Conservation (phyloP, 2,113 vertebrate species). For the Phaetusa simplex region DNA sequence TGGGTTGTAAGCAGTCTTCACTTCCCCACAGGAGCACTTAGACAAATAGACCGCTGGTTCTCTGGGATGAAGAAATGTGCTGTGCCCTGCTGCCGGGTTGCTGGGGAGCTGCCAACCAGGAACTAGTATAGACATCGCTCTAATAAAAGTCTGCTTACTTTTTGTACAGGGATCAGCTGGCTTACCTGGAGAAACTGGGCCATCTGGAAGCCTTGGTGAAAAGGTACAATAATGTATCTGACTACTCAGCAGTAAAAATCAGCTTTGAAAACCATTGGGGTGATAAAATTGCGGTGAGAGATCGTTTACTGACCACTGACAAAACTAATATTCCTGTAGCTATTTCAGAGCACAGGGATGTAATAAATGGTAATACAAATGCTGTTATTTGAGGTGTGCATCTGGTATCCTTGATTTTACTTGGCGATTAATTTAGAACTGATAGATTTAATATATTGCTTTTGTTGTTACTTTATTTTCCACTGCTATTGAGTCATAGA, state of each 20-base stretch:
- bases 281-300: not conserved
- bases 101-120: not conserved
- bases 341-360: not conserved
- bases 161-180: slow-evolving; percentile 84
- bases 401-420: not conserved
- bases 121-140: not conserved
- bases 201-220: slow-evolving; percentile 86
- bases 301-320: not conserved
- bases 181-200: slow-evolving; percentile 85
- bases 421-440: not conserved
- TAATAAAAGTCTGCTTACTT: not conserved
- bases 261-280: not conserved
- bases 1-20: not conserved
- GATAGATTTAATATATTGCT: not conserved
- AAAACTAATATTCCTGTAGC: not conserved
- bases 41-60: not conserved
- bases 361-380: not conserved
- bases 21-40: not conserved
- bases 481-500: not conserved
- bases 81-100: accelerated
- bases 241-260: not conserved
- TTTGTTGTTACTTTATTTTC: not conserved
- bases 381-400: not conserved
- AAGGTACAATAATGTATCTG: slow-evolving; percentile 78
- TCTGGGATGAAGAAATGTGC: not conserved